phyloP scores from a whole-genome alignment of 2,797 vertebrate species.

The Esox masquinongy region DNA sequence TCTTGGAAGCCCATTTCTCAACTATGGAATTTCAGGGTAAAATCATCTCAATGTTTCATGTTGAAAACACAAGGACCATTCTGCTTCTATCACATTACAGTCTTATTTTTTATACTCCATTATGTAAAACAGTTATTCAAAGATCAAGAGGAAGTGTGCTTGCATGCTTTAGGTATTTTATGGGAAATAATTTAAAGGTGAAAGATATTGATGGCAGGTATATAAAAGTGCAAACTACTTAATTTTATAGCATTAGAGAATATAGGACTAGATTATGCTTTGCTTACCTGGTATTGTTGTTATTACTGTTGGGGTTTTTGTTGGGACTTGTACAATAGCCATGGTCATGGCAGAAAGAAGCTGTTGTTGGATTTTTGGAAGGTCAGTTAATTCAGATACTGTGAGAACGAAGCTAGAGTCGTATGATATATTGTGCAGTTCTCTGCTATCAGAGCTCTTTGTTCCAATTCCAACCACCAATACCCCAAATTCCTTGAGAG shows the following conservation, averaged over 20 bases:
- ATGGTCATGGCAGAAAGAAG: constrained; percentile 34
- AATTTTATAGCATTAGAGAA: not conserved
- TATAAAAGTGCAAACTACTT: too few relatives aligned
- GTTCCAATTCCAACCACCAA: constrained; percentile 57
- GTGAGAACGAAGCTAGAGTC: constrained; percentile 24
- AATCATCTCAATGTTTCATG: too few relatives aligned
- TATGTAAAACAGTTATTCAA: too few relatives aligned
- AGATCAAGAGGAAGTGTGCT: too few relatives aligned
- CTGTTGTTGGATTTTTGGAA: constrained; percentile 40
- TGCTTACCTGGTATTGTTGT: constrained; percentile 24
- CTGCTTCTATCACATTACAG: too few relatives aligned
- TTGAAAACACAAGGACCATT: too few relatives aligned
- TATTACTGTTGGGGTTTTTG: constrained; percentile 13
- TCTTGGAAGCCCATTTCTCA: constrained; percentile 27
- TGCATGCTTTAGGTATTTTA: too few relatives aligned
- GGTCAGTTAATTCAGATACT: constrained; percentile 46
- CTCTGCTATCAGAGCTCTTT: constrained; percentile 47
- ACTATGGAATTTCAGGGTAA: too few relatives aligned
- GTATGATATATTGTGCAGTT: constrained; percentile 50
- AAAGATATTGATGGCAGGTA: too few relatives aligned
- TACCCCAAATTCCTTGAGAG: constrained; percentile 49
- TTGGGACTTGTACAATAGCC: not conserved
- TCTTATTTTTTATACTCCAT: too few relatives aligned
- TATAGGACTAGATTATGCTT: not conserved
- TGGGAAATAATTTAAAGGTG: too few relatives aligned